Evolutionary conservation across 2,113 vertebrate genomes (phyloP), one percentile per base, ranked within the genome.

Genomic region (Atrichornis clamosus): DNA sequence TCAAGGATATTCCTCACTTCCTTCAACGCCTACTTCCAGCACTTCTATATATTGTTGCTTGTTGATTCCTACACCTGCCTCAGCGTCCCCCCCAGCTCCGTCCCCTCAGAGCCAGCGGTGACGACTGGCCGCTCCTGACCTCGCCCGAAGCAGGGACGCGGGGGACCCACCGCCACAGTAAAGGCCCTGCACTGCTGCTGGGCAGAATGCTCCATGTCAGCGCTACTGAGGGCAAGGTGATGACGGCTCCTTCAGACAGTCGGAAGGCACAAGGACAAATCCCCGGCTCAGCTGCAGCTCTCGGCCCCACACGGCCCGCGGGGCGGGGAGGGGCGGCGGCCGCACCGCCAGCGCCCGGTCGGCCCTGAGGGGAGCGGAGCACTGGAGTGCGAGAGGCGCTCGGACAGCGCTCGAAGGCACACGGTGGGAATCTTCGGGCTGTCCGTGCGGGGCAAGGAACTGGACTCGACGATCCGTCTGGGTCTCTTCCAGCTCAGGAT

Each of bases 191-290:
- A 24, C 15, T 5, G 23, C 20, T 28, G 23, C 46, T 7, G 32
- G 35, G 21, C 35, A 7, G 15, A 55, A 21, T 1, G 35, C 15
- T 37, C 47, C 76, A 9, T 41, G 26, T 27, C 59, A 12, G 63
- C 13, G 5, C 32, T 9, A 2, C 55, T 5, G 15, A 16, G 22
- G 32, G 27, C n/a, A 11, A 30, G 16, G 41, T 10, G 13, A 20
- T 0, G 10, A 2, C 1, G 18, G 6, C 55, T 15, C 17, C 4
- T 44, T 20, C 8, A 8, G 1, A 3, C 33, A 6, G 3, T 0
- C 1, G 9, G 22, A 16, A 23, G 11, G 59, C 55, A 37, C 21
- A 23, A 60, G 47, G 2, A 28, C 9, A 15, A 4, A 4, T 14
- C n/a, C 46, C 17, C 3, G 8, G 2, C 13, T 33, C 2, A 4